Percentiles rank a stretch among this genome's conserved stretches.
phyloP scores from a whole-genome alignment of 1,140 invertebrate species.

The Microvelia longipes region DNA sequence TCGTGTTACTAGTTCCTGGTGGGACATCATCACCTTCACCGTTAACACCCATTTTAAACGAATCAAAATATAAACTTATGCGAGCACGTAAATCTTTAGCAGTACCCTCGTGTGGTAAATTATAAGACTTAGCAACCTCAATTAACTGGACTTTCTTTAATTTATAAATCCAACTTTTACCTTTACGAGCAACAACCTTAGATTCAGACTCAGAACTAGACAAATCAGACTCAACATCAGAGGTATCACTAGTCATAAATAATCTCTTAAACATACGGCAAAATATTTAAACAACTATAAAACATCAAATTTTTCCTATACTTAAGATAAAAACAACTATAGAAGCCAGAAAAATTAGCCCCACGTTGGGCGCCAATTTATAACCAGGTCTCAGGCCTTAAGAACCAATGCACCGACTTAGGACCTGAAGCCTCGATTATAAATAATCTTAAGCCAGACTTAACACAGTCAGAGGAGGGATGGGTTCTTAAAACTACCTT shows the following conservation, averaged over 20 bases:
- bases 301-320: neutral
- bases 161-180: neutral
- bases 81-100: neutral
- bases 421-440: neutral
- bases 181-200: neutral
- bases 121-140: neutral
- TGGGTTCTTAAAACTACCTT: neutral
- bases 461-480: neutral
- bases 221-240: neutral
- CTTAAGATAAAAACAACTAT: neutral
- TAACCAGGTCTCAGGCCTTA: neutral
- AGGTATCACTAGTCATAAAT: too few relatives aligned
- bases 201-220: neutral
- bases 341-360: neutral
- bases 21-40: too few relatives aligned
- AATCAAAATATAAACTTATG: neutral
- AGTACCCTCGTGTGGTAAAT: neutral
- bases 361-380: neutral
- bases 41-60: neutral
- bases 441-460: neutral
- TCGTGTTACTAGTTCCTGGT: too few relatives aligned
- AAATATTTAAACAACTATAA: too few relatives aligned
- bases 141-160: neutral
- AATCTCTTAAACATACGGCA: neutral
- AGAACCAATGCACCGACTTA: neutral